These are phyloP conservation scores for Syrrhaptes paradoxus DNA, from an alignment of 2,113 vertebrate species.

Conservation along the genomic window DNA sequence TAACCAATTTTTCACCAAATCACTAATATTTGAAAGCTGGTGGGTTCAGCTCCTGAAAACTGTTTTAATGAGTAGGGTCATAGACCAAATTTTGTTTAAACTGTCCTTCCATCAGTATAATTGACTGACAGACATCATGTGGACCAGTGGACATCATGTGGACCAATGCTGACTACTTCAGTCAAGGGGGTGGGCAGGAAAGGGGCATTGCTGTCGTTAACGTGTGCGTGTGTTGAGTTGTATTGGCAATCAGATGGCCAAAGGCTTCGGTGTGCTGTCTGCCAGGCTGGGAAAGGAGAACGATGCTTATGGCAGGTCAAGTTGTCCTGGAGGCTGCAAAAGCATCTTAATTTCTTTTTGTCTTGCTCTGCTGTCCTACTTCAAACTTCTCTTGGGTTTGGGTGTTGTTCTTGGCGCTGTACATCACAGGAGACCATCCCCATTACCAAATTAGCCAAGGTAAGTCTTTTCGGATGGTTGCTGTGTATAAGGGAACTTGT, in stretches of 20 bases:
- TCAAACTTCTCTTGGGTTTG: neutral
- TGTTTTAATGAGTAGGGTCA: neutral
- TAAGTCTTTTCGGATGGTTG: neutral
- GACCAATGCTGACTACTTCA: neutral
- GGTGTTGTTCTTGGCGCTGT: neutral
- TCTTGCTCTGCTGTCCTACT: neutral
- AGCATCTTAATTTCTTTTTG: neutral
- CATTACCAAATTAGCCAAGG: neutral
- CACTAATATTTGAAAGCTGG: neutral
- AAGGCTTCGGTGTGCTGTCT: neutral
- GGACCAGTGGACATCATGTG: neutral
- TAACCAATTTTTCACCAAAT: neutral
- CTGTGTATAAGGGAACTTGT: neutral
- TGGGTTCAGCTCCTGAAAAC: neutral
- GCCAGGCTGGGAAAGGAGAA: neutral
- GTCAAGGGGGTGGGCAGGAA: neutral
- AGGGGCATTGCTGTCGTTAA: neutral
- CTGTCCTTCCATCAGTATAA: neutral
- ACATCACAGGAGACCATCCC: neutral
- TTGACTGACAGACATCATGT: neutral
- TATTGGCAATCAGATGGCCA: neutral
- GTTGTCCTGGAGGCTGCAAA: neutral
- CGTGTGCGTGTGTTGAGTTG: neutral
- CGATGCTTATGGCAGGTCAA: neutral
- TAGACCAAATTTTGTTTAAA: neutral